Evolutionary conservation across 35 echinoderm and acorn worm genomes (phyloP).

Genomic region (Ptychodera flava): DNA sequence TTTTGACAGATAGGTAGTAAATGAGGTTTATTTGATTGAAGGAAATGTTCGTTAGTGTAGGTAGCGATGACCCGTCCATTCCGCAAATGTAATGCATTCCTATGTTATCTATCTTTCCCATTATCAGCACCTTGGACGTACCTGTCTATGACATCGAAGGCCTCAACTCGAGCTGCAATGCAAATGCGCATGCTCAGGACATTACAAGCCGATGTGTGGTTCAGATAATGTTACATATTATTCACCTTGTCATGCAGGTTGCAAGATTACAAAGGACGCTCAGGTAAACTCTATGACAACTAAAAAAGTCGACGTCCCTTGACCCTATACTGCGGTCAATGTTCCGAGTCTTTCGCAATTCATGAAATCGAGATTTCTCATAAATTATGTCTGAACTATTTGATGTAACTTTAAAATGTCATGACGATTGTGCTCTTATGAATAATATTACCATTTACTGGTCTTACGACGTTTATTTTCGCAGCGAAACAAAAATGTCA

Average conservation of each 20-base stretch:
- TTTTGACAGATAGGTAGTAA: not conserved
- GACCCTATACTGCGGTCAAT: too few relatives aligned
- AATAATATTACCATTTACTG: too few relatives aligned
- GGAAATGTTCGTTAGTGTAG: not conserved
- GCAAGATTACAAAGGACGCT: not conserved
- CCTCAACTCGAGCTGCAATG: conserved; percentile 11
- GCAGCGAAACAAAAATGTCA: too few relatives aligned
- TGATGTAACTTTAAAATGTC: too few relatives aligned
- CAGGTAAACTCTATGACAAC: not conserved
- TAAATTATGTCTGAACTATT: too few relatives aligned
- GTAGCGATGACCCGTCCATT: not conserved
- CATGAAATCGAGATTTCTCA: too few relatives aligned
- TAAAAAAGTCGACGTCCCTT: too few relatives aligned
- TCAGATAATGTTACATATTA: conserved; percentile 16
- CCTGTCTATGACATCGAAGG: not conserved
- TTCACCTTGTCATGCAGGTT: conserved; percentile 38
- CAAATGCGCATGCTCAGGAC: conserved; percentile 14
- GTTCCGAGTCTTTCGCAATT: too few relatives aligned
- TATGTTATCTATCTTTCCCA: not conserved
- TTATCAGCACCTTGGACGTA: not conserved
- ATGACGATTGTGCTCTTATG: too few relatives aligned
- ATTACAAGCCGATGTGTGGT: conserved; percentile 32
- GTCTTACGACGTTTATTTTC: too few relatives aligned
- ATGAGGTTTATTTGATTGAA: not conserved
- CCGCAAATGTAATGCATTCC: not conserved